Evolutionary conservation across 2,113 vertebrate species (phyloP).

Genomic region (Nestor notabilis): DNA sequence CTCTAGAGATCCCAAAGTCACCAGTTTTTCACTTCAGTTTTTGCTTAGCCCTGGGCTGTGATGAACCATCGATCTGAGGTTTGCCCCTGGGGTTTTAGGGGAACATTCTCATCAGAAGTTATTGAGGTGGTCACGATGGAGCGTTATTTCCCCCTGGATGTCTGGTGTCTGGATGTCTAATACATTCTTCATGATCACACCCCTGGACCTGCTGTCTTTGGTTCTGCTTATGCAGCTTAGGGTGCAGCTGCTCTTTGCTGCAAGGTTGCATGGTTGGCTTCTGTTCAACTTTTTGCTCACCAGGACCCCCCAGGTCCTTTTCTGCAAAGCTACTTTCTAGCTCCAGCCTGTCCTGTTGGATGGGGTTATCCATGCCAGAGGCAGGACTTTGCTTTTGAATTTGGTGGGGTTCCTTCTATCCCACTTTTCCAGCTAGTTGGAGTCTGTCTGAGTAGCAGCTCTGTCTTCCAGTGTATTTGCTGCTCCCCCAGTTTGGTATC

Average conservation of each 20-base stretch:
- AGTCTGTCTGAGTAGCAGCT: background rate
- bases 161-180: background rate
- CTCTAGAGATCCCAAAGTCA: background rate
- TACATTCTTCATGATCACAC: rapidly evolving
- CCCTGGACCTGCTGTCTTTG: background rate
- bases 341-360: background rate
- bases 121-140: background rate
- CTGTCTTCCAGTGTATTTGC: background rate
- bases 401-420: background rate
- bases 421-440: background rate
- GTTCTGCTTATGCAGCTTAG: background rate
- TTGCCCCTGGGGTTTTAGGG: background rate
- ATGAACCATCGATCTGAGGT: background rate
- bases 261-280: background rate
- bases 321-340: background rate
- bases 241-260: background rate
- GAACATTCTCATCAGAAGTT: background rate
- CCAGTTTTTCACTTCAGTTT: background rate
- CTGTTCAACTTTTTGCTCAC: background rate
- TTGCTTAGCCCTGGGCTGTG: background rate
- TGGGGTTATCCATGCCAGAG: background rate
- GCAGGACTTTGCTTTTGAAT: background rate
- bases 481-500: background rate
- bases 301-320: background rate
- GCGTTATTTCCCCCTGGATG: background rate